phyloP scores from a whole-genome alignment of 2,888 invertebrate species.

The Ptilodon capucinus region DNA sequence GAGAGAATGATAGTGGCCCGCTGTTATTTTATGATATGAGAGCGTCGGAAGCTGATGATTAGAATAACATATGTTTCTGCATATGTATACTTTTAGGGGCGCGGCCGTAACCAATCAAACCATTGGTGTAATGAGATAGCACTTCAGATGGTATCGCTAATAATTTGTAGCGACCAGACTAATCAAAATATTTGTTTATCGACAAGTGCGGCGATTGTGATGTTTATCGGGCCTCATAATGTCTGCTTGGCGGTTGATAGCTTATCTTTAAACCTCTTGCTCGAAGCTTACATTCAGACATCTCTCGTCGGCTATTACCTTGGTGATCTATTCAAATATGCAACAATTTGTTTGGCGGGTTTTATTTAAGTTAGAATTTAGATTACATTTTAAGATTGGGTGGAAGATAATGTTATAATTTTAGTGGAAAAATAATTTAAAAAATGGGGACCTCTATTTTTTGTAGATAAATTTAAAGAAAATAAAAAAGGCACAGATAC shows the following conservation, averaged over 20 bases:
- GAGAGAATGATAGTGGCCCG: no score
- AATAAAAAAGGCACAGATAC: no score
- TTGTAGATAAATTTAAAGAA: no score
- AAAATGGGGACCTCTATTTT: no score
- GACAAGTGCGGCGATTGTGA: constrained; percentile 47
- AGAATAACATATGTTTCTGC: not conserved
- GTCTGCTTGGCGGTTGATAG: constrained; percentile 52
- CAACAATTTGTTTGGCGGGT: not conserved
- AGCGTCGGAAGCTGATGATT: no score
- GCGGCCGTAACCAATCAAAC: no score
- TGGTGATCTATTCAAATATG: not conserved
- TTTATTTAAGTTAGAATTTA: not conserved
- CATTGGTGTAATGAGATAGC: not conserved
- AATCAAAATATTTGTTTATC: constrained; percentile 75
- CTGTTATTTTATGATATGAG: no score
- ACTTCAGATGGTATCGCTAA: constrained; percentile 54
- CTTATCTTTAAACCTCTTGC: constrained; percentile 48
- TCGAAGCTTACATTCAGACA: constrained; percentile 1
- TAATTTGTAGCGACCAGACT: constrained; percentile 63
- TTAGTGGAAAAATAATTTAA: no score
- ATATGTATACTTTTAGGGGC: not conserved
- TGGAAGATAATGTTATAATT: not conserved
- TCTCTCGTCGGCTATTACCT: not conserved
- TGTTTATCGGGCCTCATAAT: constrained; percentile 61
- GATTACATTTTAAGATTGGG: not conserved